phyloP scores from a whole-genome alignment of 2,797 vertebrate species.

The Fistularia tabacaria region DNA sequence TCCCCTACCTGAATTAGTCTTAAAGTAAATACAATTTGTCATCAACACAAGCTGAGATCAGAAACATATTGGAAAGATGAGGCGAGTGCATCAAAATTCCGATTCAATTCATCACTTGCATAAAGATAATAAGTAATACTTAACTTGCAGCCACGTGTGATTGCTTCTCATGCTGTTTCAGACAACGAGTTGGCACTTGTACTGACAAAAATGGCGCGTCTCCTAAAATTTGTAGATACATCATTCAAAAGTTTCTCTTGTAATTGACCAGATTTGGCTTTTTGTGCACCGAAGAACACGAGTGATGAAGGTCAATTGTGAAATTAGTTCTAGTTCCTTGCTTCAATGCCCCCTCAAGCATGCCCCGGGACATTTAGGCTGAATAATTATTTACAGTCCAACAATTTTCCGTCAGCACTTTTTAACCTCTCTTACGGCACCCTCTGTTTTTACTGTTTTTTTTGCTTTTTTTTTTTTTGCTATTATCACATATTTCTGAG shows the following conservation, averaged over 20 bases:
- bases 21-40: too few species aligned
- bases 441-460: conserved; percentile 4
- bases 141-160: too few species aligned
- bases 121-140: too few species aligned
- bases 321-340: conserved; percentile 50
- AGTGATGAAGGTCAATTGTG: conserved; percentile 47
- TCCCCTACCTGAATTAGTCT: too few species aligned
- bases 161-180: too few species aligned
- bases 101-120: too few species aligned
- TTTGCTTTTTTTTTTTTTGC: conserved; percentile 22
- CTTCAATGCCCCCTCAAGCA: conserved; percentile 18
- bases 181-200: too few species aligned
- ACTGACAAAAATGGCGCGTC: too few species aligned
- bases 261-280: background rate
- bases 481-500: conserved; percentile 10
- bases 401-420: conserved; percentile 53
- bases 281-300: conserved; percentile 15
- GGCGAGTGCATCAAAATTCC: too few species aligned
- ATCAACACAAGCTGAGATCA: too few species aligned
- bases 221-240: background rate
- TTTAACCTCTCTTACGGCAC: conserved; percentile 24
- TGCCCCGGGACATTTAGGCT: conserved; percentile 35
- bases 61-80: too few species aligned
- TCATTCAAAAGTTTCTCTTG: conserved; percentile 2
- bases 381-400: conserved; percentile 44